Conservation (phyloP, 2,797 vertebrate species). For the Fistularia tabacaria region DNA sequence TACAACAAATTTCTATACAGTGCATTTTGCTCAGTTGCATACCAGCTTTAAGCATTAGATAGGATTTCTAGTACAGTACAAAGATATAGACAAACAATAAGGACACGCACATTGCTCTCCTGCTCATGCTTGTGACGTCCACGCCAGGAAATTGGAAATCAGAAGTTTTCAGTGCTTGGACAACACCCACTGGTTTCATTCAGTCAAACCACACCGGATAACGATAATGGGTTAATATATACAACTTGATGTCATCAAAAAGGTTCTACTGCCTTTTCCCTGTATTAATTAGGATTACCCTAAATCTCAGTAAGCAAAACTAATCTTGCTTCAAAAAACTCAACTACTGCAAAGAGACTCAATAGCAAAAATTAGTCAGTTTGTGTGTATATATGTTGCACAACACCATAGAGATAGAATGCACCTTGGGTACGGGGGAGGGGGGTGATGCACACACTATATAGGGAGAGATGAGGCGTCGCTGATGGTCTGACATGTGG, state of each 20-base stretch:
- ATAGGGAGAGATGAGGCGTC: constrained; percentile 38
- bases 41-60: constrained; percentile 51
- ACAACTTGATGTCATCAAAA: constrained; percentile 42
- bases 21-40: constrained; percentile 69
- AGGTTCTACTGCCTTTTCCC: constrained; percentile 43
- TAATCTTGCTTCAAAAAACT: constrained; percentile 33
- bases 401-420: constrained; percentile 50
- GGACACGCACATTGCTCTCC: constrained; percentile 40
- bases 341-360: constrained; percentile 41
- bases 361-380: constrained; percentile 35
- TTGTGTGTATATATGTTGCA: constrained; percentile 26
- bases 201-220: constrained; percentile 32
- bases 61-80: constrained; percentile 66
- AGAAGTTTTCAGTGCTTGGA: constrained; percentile 61
- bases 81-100: constrained; percentile 31
- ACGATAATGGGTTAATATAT: constrained; percentile 32
- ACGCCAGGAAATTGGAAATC: constrained; percentile 37
- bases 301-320: constrained; percentile 43
- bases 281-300: constrained; percentile 37
- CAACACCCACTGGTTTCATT: constrained; percentile 39
- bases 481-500: constrained; percentile 29
- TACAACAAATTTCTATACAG: constrained; percentile 57
- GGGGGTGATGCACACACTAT: constrained; percentile 35
- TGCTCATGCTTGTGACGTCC: constrained; percentile 34
- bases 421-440: constrained; percentile 51